Evolutionary conservation across 2,113 vertebrate genomes (phyloP).

Genomic region (Halichoerus grypus): DNA sequence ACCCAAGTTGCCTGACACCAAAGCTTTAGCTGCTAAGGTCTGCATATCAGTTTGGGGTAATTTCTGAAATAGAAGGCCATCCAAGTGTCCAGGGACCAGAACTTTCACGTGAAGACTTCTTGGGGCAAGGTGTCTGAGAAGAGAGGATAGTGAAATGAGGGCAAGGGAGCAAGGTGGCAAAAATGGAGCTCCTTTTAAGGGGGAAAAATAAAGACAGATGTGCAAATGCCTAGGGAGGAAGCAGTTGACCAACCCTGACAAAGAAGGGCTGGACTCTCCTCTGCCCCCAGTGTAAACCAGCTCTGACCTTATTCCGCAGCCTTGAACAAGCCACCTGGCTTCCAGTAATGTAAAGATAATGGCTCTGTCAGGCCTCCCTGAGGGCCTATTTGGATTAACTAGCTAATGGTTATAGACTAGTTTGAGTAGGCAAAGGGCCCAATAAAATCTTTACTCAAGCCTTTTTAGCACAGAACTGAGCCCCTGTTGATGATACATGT

Average conservation of each 20-base stretch:
- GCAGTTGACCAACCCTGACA: neutral
- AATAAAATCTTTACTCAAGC: conserved; percentile 48
- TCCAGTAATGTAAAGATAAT: conserved; percentile 34
- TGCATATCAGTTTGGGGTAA: neutral
- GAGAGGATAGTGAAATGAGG: neutral
- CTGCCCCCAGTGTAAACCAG: neutral
- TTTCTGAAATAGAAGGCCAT: neutral
- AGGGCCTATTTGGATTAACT: conserved; percentile 62
- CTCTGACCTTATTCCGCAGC: neutral
- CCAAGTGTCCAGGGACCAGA: neutral
- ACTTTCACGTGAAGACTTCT: neutral
- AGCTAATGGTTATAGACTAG: conserved; percentile 70
- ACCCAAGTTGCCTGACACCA: neutral
- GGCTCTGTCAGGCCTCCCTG: conserved; percentile 47
- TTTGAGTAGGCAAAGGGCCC: conserved; percentile 53
- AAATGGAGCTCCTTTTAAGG: neutral
- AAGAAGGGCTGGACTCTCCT: neutral
- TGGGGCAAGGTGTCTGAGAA: neutral
- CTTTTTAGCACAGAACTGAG: conserved; percentile 38
- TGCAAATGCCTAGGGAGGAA: neutral
- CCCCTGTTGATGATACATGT: conserved; percentile 13
- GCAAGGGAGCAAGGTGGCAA: neutral
- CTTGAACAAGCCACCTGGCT: conserved; percentile 13
- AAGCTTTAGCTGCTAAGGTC: neutral
- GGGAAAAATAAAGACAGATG: conserved; percentile 25